phyloP scores from a whole-genome alignment of 2,113 vertebrate genomes.

The Platysternon megacephalum region DNA sequence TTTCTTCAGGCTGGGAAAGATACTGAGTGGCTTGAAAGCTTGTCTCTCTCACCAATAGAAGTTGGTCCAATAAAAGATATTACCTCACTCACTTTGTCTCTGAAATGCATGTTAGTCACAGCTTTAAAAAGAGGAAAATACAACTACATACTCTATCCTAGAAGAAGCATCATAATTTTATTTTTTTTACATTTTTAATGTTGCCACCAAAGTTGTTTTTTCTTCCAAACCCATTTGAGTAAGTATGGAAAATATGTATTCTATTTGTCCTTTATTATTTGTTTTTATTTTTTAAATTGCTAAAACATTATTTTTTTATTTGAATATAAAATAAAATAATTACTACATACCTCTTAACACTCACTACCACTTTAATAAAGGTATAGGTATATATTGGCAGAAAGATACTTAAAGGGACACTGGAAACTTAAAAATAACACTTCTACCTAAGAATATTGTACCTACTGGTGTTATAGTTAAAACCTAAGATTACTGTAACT shows the following conservation, averaged over 20 bases:
- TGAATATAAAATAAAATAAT: neutral
- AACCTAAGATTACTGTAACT: no score
- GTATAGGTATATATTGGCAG: neutral
- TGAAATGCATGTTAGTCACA: no score
- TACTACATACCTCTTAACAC: neutral
- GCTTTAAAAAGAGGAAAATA: no score
- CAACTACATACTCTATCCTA: no score
- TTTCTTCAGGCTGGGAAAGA: no score
- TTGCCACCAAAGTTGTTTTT: neutral
- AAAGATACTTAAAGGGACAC: neutral
- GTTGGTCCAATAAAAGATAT: neutral
- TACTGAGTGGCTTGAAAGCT: neutral
- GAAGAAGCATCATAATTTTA: no score
- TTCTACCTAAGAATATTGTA: neutral
- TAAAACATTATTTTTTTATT: neutral
- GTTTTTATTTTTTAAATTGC: neutral
- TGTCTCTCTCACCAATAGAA: neutral
- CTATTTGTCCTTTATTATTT: neutral
- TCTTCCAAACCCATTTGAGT: neutral
- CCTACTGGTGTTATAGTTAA: no score
- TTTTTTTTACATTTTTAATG: no score
- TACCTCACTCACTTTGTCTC: no score
- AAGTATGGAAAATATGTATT: neutral
- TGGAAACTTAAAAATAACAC: neutral
- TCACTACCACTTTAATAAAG: neutral